phyloP scores from a whole-genome alignment of 1,140 invertebrate species.

The Bradynema listronoti region DNA sequence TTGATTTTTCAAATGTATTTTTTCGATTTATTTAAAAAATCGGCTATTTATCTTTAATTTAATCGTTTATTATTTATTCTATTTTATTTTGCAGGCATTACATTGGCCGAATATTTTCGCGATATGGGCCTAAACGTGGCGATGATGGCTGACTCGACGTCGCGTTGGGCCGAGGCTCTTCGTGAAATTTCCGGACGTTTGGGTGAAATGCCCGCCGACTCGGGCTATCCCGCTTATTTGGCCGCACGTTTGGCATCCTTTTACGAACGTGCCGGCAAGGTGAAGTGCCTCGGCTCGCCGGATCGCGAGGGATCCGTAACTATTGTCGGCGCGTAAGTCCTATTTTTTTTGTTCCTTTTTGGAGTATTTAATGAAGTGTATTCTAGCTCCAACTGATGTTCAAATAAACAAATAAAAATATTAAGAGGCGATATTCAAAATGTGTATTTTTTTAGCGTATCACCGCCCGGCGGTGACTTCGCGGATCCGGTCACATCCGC shows the following conservation, averaged over 20 bases:
- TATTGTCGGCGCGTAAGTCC: constrained; percentile 82
- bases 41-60: too few species aligned
- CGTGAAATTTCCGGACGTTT: constrained; percentile 99
- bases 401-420: too few species aligned
- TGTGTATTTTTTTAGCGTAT: constrained; percentile 66
- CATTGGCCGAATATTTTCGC: constrained; percentile 58
- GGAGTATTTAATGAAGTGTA: neutral
- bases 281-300: constrained; percentile 92
- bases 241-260: constrained; percentile 89
- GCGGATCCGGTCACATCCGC: constrained; percentile 99
- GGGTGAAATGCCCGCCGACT: constrained; percentile 95
- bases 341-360: constrained; percentile 11
- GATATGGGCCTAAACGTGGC: constrained; percentile 99
- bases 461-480: constrained; percentile 98
- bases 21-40: too few species aligned
- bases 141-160: constrained; percentile 99
- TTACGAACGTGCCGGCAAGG: constrained; percentile 95
- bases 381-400: neutral
- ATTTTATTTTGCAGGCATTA: constrained; percentile 39
- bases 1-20: neutral
- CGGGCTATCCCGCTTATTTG: constrained; percentile 92
- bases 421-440: constrained; percentile 19
- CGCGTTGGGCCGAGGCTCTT: constrained; percentile 98
- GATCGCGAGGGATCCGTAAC: constrained; percentile 94
- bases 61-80: too few species aligned